Evolutionary conservation across 2,888 invertebrate species (phyloP), one percentile per base, ranked within the genome.

Genomic region (Ophion costatus): DNA sequence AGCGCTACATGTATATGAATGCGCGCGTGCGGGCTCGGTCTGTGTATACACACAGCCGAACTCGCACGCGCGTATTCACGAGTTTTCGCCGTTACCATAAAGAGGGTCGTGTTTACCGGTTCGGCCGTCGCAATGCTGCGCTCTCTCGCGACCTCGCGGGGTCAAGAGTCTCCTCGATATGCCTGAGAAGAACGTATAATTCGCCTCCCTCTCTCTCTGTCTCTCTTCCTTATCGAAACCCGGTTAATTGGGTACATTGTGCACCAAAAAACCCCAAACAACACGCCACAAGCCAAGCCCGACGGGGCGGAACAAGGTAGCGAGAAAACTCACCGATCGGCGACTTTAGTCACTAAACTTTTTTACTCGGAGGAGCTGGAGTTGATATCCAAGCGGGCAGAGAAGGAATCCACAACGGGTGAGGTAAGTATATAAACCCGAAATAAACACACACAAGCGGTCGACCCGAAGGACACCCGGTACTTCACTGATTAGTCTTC

Each of bases 41-140:
- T n/a, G n/a, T n/a, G n/a, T n/a, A 29, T 29, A 61, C 57, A n/a
- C 57, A n/a, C 45, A 42, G 24, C 20, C 69, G 51, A 67, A 45
- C 22, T 9, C 20, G 66, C 56, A 51, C 56, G 29, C 20, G 24
- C 24, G 66, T 57, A 82, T 73, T 69, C 81, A 85, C 84, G 77
- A 85, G 86, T 78, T 80, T 80, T 70, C 82, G 64, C 79, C 77
- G 83, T 79, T 84, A 79, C 82, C 82, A 78, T 87, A 87, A 83
- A 86, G 80, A 80, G 78, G 77, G 81, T 78, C 83, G 70, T 64
- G 79, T 79, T 77, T 86, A 81, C 86, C 86, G 84, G 82, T 86
- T 85, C 83, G 71, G 75, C 76, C 20, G 45, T 74, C 59, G 77
- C n/a, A 29, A 29, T 29, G 29, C 29, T 78, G 63, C 51, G 45